A percentile compares a stretch with the other conserved stretches of the same genome.
Evolutionary conservation across 2,888 invertebrate genomes (phyloP).

Genomic region (Tinea trinotella): DNA sequence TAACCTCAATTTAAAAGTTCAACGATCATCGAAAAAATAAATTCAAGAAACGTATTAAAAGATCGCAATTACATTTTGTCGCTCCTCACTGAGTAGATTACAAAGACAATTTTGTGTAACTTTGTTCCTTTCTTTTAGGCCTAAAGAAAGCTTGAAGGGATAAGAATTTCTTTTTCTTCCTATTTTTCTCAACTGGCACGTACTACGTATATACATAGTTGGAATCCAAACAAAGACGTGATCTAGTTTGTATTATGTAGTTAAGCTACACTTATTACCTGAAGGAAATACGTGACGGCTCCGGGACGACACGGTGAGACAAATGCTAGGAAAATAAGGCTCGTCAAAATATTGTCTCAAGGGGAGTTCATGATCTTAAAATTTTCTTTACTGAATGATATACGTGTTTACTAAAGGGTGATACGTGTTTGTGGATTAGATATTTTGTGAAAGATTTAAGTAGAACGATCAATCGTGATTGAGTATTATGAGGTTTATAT

Average conservation of each 20-base stretch:
- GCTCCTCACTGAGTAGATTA: not conserved
- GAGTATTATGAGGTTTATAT: too few species aligned
- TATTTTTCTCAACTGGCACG: slow-evolving; percentile 12
- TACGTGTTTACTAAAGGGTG: not conserved
- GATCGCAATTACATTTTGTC: not conserved
- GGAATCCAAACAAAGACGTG: slow-evolving; percentile 9
- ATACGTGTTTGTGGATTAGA: not conserved
- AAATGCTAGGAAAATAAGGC: not conserved
- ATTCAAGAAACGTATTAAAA: not conserved
- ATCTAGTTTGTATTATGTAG: slow-evolving; percentile 15
- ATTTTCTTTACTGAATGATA: not conserved
- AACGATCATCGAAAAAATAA: not conserved
- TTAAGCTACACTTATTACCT: slow-evolving; percentile 15
- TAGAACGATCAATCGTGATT: too few species aligned
- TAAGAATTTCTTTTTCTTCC: not conserved
- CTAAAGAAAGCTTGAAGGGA: not conserved
- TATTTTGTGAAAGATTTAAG: not conserved
- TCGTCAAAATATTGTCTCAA: slow-evolving; percentile 1
- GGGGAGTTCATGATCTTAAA: not conserved
- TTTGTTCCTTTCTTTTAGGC: not conserved
- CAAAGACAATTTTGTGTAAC: not conserved
- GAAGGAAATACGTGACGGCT: slow-evolving; percentile 7
- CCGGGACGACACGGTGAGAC: not conserved
- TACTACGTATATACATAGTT: not conserved
- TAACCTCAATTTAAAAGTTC: not conserved